Base-by-base conservation (phyloP, 1,140 invertebrate species). In the Steinernema khuongi region DNA sequence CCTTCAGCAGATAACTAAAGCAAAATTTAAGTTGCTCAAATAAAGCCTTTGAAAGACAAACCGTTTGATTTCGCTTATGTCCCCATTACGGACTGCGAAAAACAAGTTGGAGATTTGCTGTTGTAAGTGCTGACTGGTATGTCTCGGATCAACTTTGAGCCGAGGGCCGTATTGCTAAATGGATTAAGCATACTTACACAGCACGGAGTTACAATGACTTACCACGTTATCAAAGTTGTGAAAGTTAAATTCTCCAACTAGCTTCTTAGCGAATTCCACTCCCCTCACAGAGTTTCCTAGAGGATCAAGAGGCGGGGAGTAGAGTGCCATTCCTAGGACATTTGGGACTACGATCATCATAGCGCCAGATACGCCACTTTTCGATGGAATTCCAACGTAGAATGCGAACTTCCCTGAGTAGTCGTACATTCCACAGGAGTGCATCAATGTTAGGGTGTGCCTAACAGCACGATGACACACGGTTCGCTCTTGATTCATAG, bases 391-490 rank as follows among this genome's bases (percentile, higher is more conserved):
- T 17, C 95, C 95, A 28, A 97, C 91, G 89, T 93, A 93, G 85
- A 97, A 97, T 43, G 94, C 94, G 86, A 96, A 97, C 86, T 96
- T 93, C 19, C 94, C 94, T 0, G 93, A 96, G 85, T 96, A 97
- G 85, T 97, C 94, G 83, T 96, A 79, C 91, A 96, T 96, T 79
- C 94, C 94, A 86, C 94, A 97, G 70, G 93, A 94, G 86, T 96
- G 93, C 94, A 97, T 97, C 18, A 97, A 88, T 0, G 87, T 86
- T 26, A 88, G 83, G 0, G 87, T 87, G 79, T 89, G 86, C 17
- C 87, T 79, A 31, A 87, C 86, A 22, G 88, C 82, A 30, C 80
- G 80, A 32, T 73, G 80, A 31, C 79, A 78, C 2, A 74, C 22
- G 19, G 70, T 74, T 85, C 94, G 93, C 85, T 97, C 94, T 77